Conservation (phyloP, 2,797 vertebrate genomes). For the Bufotes viridis region DNA sequence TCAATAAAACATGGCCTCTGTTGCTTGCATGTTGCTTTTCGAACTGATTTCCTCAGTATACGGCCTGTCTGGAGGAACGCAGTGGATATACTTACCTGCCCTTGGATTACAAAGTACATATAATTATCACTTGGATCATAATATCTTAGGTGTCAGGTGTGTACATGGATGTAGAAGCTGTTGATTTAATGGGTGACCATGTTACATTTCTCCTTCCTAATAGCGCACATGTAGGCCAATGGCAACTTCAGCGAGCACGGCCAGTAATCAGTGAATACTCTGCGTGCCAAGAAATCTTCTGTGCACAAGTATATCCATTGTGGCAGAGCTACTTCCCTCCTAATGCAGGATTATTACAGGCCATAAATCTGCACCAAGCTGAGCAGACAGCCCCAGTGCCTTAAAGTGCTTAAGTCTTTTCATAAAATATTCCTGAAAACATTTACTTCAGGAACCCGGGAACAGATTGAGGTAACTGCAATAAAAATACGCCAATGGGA, state of each 20-base stretch:
- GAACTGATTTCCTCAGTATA: background rate
- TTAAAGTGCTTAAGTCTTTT: constrained; percentile 53
- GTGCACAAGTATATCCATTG: constrained; percentile 57
- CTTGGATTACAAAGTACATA: constrained; percentile 15
- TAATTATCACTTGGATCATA: constrained; percentile 1
- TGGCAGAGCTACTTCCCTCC: constrained; percentile 52
- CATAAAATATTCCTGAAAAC: constrained; percentile 57
- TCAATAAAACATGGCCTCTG: background rate
- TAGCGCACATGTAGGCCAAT: constrained; percentile 5
- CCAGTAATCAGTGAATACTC: constrained; percentile 4
- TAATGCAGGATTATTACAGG: constrained; percentile 57
- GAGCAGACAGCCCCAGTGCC: constrained; percentile 43
- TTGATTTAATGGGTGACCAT: constrained; percentile 45
- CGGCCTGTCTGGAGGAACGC: background rate
- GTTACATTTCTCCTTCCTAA: constrained; percentile 3
- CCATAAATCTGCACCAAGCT: constrained; percentile 53
- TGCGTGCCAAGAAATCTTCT: constrained; percentile 44
- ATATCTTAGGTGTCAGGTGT: constrained; percentile 31
- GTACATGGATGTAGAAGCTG: constrained; percentile 3
- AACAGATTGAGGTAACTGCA: constrained; percentile 28
- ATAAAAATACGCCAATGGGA: constrained; percentile 18
- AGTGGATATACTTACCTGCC: constrained; percentile 19
- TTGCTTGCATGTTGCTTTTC: background rate
- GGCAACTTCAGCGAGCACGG: constrained; percentile 36
- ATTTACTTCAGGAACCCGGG: constrained; percentile 54